Percentiles rank a stretch among this genome's conserved stretches.
Conservation (phyloP, 2,888 invertebrate genomes). For the Parochlus steinenii region DNA sequence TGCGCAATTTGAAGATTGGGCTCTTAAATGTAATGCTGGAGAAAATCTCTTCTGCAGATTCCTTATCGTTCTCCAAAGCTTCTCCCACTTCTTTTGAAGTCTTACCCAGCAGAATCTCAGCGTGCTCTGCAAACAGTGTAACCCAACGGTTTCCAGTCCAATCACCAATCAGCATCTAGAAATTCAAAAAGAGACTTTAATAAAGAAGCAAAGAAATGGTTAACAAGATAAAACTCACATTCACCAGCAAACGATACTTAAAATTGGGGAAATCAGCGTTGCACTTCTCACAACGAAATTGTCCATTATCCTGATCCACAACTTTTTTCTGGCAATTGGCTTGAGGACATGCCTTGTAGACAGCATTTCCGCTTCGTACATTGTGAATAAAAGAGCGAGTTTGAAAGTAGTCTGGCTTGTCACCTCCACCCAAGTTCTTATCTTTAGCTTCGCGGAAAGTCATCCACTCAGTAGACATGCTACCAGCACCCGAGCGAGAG, state of each 20-base stretch:
- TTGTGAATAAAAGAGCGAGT: conserved; percentile 62
- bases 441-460: conserved; percentile 58
- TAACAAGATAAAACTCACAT: conserved; percentile 38
- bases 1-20: conserved; percentile 67
- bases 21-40: conserved; percentile 60
- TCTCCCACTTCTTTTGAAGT: conserved; percentile 63
- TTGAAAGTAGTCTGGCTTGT: conserved; percentile 69
- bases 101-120: conserved; percentile 56
- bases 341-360: conserved; percentile 84
- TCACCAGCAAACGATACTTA: conserved; percentile 67
- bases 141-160: conserved; percentile 78
- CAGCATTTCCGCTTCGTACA: conserved; percentile 62
- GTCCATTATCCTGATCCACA: conserved; percentile 70
- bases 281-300: conserved; percentile 92
- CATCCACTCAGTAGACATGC: conserved; percentile 46
- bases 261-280: conserved; percentile 66
- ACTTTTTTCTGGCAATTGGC: conserved; percentile 91
- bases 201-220: background rate
- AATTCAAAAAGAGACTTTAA: conserved; percentile 13
- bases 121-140: conserved; percentile 75
- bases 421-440: conserved; percentile 51
- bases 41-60: conserved; percentile 49
- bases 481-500: conserved; percentile 34
- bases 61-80: conserved; percentile 47
- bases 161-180: conserved; percentile 71